Evolutionary conservation across 1,140 invertebrate species (phyloP), one percentile per base, ranked within the genome.

Genomic region (Pseudomyrmex gracilis): DNA sequence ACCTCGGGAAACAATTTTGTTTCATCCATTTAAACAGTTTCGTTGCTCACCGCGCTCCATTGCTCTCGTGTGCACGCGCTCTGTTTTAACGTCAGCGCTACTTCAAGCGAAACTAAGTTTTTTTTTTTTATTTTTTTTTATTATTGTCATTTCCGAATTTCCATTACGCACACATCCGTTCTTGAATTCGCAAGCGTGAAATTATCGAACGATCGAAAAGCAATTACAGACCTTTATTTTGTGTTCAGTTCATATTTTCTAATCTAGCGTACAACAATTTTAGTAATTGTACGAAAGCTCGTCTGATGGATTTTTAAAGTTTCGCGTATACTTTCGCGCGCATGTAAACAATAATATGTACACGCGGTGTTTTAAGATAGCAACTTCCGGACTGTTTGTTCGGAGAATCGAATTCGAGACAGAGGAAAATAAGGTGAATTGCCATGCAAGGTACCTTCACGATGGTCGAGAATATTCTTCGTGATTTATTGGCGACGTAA

Each of bases 401-500:
- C 22, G 43, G 15, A 58, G 64, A 70, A n/a, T 80, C 66, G 53
- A 17, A 70, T 71, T 43, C 53, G 66, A 80, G 66, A 80, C 66
- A 80, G 76, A 70, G 71, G 66, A 53, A 8, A 68, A 58, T 43
- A 80, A 47, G 76, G 66, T 80, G 66, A 80, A 80, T 80, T 71
- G 71, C 66, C 45, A 80, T 80, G 76, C 53, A 70, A 34, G 76
- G 76, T 80, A 58, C 66, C 53, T 80, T 71, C 76, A 71, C 45
- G 76, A 66, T 80, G 76, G 66, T 53, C 76, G 45, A 68, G 73
- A 86, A 80, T 80, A 86, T 85, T 85, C 45, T 68, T 43, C 22
- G 70, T 87, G 84, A 87, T 85, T 87, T 85, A 85, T 85, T 71
- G 84, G 17, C 15, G 63, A 63, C 73, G 73, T 64, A 67, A 80